Evolutionary conservation across 1,140 invertebrate species (phyloP).

Genomic region (Amphibalanus amphitrite): DNA sequence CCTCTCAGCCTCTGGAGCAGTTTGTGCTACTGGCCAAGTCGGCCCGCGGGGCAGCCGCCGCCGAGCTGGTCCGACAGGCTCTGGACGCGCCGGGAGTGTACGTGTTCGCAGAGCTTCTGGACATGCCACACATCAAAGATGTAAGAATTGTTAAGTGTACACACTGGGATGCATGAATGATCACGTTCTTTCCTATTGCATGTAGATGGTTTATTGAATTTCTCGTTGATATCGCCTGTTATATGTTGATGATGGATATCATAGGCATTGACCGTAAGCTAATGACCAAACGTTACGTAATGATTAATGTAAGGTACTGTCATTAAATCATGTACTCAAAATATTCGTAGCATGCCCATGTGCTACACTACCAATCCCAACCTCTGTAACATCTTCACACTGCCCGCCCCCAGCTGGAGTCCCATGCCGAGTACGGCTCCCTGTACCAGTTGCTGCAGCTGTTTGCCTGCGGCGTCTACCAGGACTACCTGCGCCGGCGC

Average conservation of each 20-base stretch:
- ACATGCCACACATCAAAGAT: constrained; percentile 79
- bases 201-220: no score
- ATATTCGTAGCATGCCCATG: no score
- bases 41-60: constrained; percentile 67
- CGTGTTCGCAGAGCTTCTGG: constrained; percentile 85
- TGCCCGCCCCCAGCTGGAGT: constrained; percentile 14
- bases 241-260: no score
- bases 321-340: no score
- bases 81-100: constrained; percentile 80
- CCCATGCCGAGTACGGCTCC: constrained; percentile 32
- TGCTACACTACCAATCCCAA: no score
- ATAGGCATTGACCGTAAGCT: no score
- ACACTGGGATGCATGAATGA: not conserved
- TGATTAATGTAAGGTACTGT: no score
- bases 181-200: constrained; percentile 10
- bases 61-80: constrained; percentile 76
- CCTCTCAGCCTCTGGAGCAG: constrained; percentile 39
- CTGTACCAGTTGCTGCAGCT: constrained; percentile 72
- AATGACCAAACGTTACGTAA: no score
- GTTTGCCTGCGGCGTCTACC: constrained; percentile 88
- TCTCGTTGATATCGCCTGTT: no score
- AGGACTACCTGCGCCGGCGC: constrained; percentile 63
- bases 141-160: constrained; percentile 30
- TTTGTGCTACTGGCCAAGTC: constrained; percentile 77
- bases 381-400: no score